These are phyloP conservation scores for Rhinogobio ventralis DNA, from an alignment of 2,797 vertebrate species.

Conservation along the genomic window DNA sequence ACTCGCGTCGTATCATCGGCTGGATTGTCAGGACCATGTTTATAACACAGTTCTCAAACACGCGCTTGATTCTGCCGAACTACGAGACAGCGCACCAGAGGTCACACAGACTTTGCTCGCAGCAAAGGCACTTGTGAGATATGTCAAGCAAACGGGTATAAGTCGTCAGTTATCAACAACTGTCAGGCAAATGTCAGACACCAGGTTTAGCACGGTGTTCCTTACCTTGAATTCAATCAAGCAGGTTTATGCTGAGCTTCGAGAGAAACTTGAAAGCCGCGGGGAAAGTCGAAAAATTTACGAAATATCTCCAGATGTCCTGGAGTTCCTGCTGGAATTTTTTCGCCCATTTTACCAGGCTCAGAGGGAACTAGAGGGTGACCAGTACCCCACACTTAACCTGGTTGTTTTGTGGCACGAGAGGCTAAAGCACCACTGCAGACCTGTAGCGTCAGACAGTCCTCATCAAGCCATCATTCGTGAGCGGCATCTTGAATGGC, in stretches of 20 bases:
- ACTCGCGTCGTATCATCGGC: not conserved
- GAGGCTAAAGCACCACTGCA: not conserved
- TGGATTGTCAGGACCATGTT: not conserved
- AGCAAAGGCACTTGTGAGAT: too few species aligned
- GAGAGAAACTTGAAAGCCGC: not conserved
- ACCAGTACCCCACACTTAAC: not conserved
- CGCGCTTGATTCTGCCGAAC: not conserved
- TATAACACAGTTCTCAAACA: not conserved
- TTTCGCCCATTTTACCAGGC: not conserved
- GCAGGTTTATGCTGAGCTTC: not conserved
- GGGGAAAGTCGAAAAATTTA: not conserved
- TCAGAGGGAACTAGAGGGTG: not conserved
- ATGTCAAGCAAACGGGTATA: too few species aligned
- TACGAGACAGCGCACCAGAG: not conserved
- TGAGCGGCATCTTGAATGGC: not conserved
- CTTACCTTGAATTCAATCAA: not conserved
- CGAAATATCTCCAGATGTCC: not conserved
- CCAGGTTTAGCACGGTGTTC: not conserved
- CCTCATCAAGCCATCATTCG: not conserved
- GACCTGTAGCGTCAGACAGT: not conserved
- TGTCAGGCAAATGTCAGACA: not conserved
- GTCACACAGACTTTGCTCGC: too few species aligned
- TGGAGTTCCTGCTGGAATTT: not conserved
- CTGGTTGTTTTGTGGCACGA: not conserved
- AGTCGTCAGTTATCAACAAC: not conserved